A percentile compares a stretch with the other conserved stretches of the same genome.
Evolutionary conservation across 1,140 invertebrate species (phyloP).

Genomic region (Melitaea cinxia): DNA sequence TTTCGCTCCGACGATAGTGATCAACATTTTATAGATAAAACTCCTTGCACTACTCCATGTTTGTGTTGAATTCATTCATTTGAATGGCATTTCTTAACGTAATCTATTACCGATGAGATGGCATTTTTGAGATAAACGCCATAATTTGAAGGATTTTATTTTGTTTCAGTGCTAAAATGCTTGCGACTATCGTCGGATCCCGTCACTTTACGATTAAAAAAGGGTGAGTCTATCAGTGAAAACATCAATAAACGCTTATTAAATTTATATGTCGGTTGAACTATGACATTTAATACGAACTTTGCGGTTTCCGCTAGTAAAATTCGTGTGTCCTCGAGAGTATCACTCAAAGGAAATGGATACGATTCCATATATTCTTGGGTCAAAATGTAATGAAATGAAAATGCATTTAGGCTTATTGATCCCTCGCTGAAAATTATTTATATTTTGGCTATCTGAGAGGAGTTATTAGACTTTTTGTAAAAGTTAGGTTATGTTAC

Average conservation of each 20-base stretch:
- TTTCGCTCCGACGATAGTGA: conserved; percentile 6
- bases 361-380: too few species aligned
- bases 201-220: conserved; percentile 92
- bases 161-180: conserved; percentile 93
- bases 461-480: too few species aligned
- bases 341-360: conserved; percentile 51
- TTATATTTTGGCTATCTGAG: too few species aligned
- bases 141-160: conserved; percentile 12
- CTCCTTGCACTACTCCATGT: conserved; percentile 12
- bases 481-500: too few species aligned
- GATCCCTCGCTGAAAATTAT: too few species aligned
- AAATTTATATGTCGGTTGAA: conserved; percentile 38
- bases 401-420: too few species aligned
- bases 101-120: background rate
- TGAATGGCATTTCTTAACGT: background rate
- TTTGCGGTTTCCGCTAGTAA: conserved; percentile 58
- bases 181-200: conserved; percentile 93
- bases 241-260: conserved; percentile 34
- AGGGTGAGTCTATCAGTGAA: conserved; percentile 85
- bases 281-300: conserved; percentile 49
- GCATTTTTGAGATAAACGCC: background rate
- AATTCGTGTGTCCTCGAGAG: conserved; percentile 58
- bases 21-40: conserved; percentile 9
- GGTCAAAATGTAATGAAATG: too few species aligned
- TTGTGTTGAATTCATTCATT: background rate